Evolutionary conservation across 1,140 invertebrate genomes (phyloP).

Genomic region (Saccostrea cuccullata): DNA sequence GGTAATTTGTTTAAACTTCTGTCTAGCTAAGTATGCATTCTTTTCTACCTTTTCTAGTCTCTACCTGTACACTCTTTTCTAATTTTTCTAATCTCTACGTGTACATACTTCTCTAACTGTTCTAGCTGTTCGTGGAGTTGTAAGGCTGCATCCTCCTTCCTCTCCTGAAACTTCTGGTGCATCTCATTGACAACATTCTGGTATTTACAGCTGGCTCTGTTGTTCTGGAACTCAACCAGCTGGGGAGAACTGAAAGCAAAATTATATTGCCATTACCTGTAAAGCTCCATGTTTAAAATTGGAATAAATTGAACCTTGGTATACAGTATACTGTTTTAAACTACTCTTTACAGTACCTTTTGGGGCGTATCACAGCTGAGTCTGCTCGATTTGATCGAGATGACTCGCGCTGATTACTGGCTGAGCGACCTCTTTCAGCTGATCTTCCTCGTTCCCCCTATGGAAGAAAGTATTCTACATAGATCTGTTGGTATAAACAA

Average conservation of each 20-base stretch:
- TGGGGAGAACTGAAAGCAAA: slow-evolving; percentile 67
- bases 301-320: not conserved
- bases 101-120: slow-evolving; percentile 73
- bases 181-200: slow-evolving; percentile 62
- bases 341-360: slow-evolving; percentile 54
- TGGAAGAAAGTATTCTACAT: not conserved
- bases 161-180: slow-evolving; percentile 71
- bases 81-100: slow-evolving; percentile 66
- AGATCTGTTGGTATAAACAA: not conserved
- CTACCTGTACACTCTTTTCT: slow-evolving; percentile 68
- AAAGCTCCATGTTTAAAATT: not conserved
- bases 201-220: slow-evolving; percentile 67
- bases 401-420: slow-evolving; percentile 1
- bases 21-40: slow-evolving; percentile 46
- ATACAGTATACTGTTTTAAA: not conserved
- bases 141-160: slow-evolving; percentile 76
- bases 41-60: slow-evolving; percentile 68
- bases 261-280: not conserved
- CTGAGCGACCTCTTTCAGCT: slow-evolving; percentile 28
- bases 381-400: slow-evolving; percentile 53
- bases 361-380: slow-evolving; percentile 61
- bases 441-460: not conserved
- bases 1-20: not conserved
- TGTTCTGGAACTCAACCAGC: slow-evolving; percentile 68
- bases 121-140: slow-evolving; percentile 74